Base-by-base conservation (phyloP, 2,113 vertebrate genomes). In the Falco punctatus region DNA sequence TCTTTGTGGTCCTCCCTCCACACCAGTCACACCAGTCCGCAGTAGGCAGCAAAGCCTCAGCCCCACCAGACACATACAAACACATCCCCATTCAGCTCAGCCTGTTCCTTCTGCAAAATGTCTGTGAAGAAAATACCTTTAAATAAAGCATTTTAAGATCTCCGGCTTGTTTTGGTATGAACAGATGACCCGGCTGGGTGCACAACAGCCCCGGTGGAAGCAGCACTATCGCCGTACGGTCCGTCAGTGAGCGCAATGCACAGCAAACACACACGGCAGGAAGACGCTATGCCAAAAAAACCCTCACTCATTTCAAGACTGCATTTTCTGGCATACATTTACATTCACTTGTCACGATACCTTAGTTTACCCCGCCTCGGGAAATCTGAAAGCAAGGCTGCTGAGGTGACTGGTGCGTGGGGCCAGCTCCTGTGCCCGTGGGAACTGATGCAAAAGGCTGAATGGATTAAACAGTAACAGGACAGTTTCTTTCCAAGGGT, bases 331-430 rank as follows among this genome's bases (percentile, higher is more conserved):
- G 98, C 98, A 96, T 97, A 98, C 98, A 96, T 97, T 98, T 99
- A 99, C 99, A 99, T 99, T 99, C 99, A 99, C 97, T 98, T 97
- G 98, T 99, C 99, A 98, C 95, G 75, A 81, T 92, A 96, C 96
- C 97, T 97, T 96, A 94, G 90, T 81, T 97, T 88, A 91, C 87
- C 67, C 90, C 16, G 6, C 22, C 81, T 62, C 23, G 57, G 78
- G 80, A 94, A 97, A 92, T 75, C 75, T 94, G 51, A 85, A 92
- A 49, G 66, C 19, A 69, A 91, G 80, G 84, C 81, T 81, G 75
- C 95, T 81, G n/a, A 91, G 86, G 95, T 11, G 48, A 95, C 71
- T 40, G 86, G 88, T 74, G 54, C 16, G n/a, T 19, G 9, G 83
- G 69, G 80, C 77, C 77, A 85, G 67, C 82, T 90, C 77, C 90